These are phyloP conservation scores for Yponomeuta cagnagella DNA, from an alignment of 2,888 invertebrate species.

Conservation along the genomic window DNA sequence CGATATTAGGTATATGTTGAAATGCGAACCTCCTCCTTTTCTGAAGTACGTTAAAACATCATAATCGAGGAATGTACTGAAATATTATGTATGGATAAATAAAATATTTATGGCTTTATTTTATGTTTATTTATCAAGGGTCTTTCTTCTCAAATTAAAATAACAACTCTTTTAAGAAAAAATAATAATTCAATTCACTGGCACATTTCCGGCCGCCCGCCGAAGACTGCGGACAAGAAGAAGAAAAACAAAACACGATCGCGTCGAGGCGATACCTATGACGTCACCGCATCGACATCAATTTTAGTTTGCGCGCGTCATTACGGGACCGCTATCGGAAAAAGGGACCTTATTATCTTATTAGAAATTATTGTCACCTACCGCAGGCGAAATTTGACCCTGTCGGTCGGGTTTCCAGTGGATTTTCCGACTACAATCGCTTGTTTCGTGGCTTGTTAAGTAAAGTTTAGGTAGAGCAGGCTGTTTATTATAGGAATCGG, in stretches of 20 bases:
- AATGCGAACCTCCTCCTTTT: too few species aligned
- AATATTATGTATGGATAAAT: too few species aligned
- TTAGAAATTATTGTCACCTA: constrained; percentile 34
- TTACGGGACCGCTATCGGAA: constrained; percentile 43
- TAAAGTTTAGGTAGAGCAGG: constrained; percentile 9
- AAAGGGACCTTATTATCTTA: constrained; percentile 52
- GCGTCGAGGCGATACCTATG: not conserved
- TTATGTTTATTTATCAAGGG: too few species aligned
- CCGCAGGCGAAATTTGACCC: not conserved
- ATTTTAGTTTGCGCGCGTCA: constrained; percentile 29
- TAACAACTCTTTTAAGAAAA: too few species aligned
- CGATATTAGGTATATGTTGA: too few species aligned
- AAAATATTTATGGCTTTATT: too few species aligned
- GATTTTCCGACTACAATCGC: not conserved
- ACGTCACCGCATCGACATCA: constrained; percentile 22
- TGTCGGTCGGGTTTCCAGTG: not conserved
- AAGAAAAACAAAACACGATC: constrained; percentile 2
- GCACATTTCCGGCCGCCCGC: not conserved
- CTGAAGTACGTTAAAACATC: too few species aligned
- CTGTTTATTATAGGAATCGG: constrained; percentile 14
- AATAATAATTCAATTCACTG: too few species aligned
- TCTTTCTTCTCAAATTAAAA: too few species aligned
- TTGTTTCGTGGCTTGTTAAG: constrained; percentile 1
- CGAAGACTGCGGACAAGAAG: not conserved
- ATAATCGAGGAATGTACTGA: too few species aligned